These are phyloP conservation scores for Agriopis marginaria DNA, from an alignment of 2,888 invertebrate species.

Conservation along the genomic window DNA sequence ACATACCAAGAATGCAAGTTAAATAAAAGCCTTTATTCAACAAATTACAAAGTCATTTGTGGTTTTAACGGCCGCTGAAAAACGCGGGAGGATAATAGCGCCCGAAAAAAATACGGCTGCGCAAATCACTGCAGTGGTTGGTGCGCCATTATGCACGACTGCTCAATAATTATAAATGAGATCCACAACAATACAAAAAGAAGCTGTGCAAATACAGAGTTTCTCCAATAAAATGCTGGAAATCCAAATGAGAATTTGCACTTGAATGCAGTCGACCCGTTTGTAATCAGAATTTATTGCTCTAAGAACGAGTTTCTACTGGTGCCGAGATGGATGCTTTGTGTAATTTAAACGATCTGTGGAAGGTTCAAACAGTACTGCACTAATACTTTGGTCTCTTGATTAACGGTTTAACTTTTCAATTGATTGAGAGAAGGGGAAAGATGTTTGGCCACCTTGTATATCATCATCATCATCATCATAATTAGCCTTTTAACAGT, in stretches of 20 bases:
- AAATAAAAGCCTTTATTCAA: conserved; percentile 3
- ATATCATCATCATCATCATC: too few relatives aligned
- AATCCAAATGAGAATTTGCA: conserved; percentile 66
- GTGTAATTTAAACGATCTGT: conserved; percentile 48
- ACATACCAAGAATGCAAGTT: not conserved
- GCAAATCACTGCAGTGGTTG: conserved; percentile 17
- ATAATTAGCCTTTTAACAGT: too few relatives aligned
- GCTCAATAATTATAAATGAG: conserved; percentile 41
- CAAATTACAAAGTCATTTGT: conserved; percentile 22
- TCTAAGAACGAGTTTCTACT: conserved; percentile 60
- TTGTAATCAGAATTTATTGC: conserved; percentile 72
- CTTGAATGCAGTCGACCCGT: conserved; percentile 61
- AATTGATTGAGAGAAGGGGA: not conserved
- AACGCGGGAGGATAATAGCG: conserved; percentile 15
- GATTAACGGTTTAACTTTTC: conserved; percentile 10
- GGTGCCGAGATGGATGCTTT: conserved; percentile 61
- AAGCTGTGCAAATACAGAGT: conserved; percentile 33
- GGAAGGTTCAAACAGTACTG: conserved; percentile 35
- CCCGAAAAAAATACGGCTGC: conserved; percentile 11
- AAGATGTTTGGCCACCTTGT: too few relatives aligned
- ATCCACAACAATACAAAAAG: conserved; percentile 43
- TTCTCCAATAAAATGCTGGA: conserved; percentile 52
- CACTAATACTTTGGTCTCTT: conserved; percentile 12
- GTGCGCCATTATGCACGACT: conserved; percentile 32
- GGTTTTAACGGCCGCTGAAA: conserved; percentile 3